A percentile compares a stretch with the other conserved stretches of the same genome.
These are phyloP conservation scores for Craterocephalus amniculus DNA, from an alignment of 2,797 vertebrate species.

Conservation along the genomic window DNA sequence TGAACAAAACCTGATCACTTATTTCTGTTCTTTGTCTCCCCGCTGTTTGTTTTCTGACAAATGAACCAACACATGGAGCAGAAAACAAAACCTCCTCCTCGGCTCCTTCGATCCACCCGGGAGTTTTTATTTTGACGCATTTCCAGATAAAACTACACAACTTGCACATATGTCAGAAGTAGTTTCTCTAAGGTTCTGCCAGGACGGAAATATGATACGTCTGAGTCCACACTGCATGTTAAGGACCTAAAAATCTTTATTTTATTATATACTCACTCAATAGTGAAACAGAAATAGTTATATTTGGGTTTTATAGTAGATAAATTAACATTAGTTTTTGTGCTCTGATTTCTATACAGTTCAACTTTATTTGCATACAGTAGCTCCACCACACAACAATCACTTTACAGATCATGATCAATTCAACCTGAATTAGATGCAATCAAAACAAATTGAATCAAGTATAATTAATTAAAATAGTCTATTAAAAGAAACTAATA, in stretches of 20 bases:
- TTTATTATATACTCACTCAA: too few relatives aligned
- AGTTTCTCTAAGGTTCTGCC: background rate
- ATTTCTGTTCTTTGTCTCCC: background rate
- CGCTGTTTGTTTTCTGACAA: background rate
- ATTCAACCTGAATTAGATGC: too few relatives aligned
- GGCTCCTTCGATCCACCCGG: background rate
- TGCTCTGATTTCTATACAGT: background rate
- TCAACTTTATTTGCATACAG: too few relatives aligned
- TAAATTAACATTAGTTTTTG: background rate
- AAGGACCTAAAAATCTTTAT: background rate
- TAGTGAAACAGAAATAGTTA: too few relatives aligned
- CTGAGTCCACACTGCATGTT: background rate
- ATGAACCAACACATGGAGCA: background rate
- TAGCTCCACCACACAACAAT: too few relatives aligned
- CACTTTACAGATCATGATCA: too few relatives aligned
- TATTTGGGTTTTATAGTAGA: background rate
- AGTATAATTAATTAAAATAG: too few relatives aligned
- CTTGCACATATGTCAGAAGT: background rate
- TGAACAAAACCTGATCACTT: background rate
- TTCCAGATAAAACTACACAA: background rate
- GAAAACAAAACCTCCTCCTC: conserved; percentile 1
- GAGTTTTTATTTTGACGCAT: conserved; percentile 1
- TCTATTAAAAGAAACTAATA: too few relatives aligned
- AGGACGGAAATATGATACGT: background rate
- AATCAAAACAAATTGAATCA: too few relatives aligned